These are phyloP conservation scores for Varecia variegata DNA, from an alignment of 2,797 vertebrate genomes.

Conservation along the genomic window DNA sequence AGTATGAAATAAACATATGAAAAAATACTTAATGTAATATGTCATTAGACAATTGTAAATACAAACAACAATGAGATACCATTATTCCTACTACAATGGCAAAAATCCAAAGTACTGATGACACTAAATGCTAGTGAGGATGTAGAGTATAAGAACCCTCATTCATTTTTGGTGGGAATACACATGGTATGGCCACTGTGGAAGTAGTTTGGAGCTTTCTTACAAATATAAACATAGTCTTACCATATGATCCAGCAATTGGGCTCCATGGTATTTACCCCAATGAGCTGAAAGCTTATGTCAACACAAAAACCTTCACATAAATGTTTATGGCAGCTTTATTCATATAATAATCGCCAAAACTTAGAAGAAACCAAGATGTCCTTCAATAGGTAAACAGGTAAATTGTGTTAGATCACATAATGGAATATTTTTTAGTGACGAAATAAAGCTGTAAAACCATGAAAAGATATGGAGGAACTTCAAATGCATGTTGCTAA, in stretches of 20 bases:
- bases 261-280: not conserved
- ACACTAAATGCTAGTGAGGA: not conserved
- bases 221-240: not conserved
- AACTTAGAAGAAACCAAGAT: not conserved
- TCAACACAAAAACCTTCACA: not conserved
- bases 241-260: not conserved
- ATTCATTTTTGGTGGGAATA: not conserved
- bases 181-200: not conserved
- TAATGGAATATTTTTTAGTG: not conserved
- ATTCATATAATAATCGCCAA: not conserved
- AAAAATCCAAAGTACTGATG: not conserved
- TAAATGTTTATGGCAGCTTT: not conserved
- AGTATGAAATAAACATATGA: no score
- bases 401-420: not conserved
- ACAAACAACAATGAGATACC: not conserved
- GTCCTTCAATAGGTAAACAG: not conserved
- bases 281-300: not conserved
- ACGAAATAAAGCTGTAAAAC: not conserved
- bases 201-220: not conserved
- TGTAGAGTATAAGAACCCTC: not conserved
- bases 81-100: not conserved
- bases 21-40: not conserved
- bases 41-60: not conserved
- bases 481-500: not conserved
- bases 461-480: not conserved